A percentile compares a stretch with the other conserved stretches of the same genome.
Evolutionary conservation across 2,113 vertebrate species (phyloP).

Genomic region (Aptenodytes forsteri): DNA sequence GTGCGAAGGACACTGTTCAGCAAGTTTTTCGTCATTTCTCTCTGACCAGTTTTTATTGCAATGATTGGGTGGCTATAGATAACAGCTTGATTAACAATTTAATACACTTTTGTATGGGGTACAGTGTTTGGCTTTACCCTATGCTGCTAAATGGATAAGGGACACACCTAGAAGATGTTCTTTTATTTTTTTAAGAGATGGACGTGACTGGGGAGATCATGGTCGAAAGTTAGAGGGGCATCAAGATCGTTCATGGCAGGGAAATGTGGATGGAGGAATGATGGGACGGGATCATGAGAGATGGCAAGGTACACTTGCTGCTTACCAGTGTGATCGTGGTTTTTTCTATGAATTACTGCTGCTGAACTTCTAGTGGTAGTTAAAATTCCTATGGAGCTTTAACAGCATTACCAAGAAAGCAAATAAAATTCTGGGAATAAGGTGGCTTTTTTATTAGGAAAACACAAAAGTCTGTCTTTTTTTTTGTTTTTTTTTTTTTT

Average conservation of each 20-base stretch:
- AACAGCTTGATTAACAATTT: not conserved
- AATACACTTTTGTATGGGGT: not conserved
- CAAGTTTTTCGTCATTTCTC: not conserved
- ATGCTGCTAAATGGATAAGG: not conserved
- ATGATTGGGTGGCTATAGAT: not conserved
- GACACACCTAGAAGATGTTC: not conserved
- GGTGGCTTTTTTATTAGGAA: not conserved
- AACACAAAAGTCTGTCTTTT: not conserved
- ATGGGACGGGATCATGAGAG: conserved; percentile 70
- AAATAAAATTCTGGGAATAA: not conserved
- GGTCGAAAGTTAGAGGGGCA: conserved; percentile 84
- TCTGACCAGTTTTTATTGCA: not conserved
- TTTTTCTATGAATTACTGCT: conserved; percentile 26
- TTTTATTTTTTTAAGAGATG: conserved; percentile 71
- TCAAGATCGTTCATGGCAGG: conserved; percentile 84
- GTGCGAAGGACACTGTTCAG: not conserved
- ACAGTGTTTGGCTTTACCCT: conserved; percentile 4
- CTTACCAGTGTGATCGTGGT: conserved; percentile 53
- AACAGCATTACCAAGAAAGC: not conserved
- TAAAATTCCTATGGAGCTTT: not conserved
- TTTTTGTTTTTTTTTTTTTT: too few species aligned
- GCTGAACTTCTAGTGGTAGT: not conserved
- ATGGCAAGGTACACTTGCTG: conserved; percentile 75
- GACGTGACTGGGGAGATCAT: conserved; percentile 88
- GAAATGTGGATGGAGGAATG: conserved; percentile 61